Base-by-base conservation (phyloP, 2,113 vertebrate species). In the Takifugu bimaculatus region DNA sequence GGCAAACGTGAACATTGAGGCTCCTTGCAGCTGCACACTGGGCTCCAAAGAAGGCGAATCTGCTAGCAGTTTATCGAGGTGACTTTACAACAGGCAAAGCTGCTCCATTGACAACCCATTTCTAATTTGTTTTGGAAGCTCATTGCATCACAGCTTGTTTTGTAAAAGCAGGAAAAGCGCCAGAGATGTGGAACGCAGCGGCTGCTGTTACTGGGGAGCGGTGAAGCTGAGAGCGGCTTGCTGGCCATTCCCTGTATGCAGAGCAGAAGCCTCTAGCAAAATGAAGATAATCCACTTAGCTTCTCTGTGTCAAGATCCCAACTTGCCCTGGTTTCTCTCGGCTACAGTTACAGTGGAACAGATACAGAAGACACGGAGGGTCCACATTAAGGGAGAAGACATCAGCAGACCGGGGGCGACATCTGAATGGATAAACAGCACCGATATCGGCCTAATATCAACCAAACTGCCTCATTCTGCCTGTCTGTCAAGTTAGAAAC, bases 261-360 rank as follows among this genome's bases (percentile, higher is more conserved):
- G 52, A 75, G 44, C 70, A 83, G 66, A 66, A 57, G 60, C 79
- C 81, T 79, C 15, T 50, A 76, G 78, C 68, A 67, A 66, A 52
- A 57, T 70, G 58, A 63, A 61, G 61, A 75, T 82, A 87, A 87
- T 85, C 79, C 79, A 75, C 74, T 85, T 82, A 81, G 25, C 63
- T 57, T 62, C 52, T 65, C 13, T 67, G 70, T 77, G 64, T 80
- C 65, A 75, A 75, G 81, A 84, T 78, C 63, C 47, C 66, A 63
- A 64, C 51, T 67, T 68, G 68, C 56, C 59, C 63, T 78, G 69
- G 57, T 78, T 75, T 77, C 54, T 39, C 2, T 75, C 68, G n/a
- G 57, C 53, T 53, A 29, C 54, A 27, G 60, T 47, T 60, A 15
- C 27, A 28, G 49, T 2, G 26, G 55, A 85, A 75, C 72, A 74